Evolutionary conservation across 2,888 invertebrate genomes (phyloP).

Genomic region (Acanthococcus lagerstroemiae): DNA sequence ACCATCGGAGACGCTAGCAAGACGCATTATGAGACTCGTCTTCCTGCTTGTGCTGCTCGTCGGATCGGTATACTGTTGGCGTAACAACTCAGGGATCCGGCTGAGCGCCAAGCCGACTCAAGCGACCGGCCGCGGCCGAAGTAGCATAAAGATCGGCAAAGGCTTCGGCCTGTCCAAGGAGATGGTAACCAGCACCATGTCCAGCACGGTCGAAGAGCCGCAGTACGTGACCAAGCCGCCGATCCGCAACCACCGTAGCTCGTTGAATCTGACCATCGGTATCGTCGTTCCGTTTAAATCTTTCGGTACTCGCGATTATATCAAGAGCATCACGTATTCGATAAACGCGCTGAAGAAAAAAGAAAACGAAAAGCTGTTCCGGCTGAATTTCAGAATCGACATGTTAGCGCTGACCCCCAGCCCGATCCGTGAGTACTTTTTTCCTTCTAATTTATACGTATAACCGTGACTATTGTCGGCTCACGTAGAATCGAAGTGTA

Average conservation of each 20-base stretch:
- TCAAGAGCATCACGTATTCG: conserved; percentile 57
- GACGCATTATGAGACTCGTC: not conserved
- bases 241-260: conserved; percentile 32
- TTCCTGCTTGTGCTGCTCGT: not conserved
- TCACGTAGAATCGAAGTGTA: too few relatives aligned
- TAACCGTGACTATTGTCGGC: too few relatives aligned
- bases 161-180: conserved; percentile 30
- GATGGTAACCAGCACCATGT: conserved; percentile 25
- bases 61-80: conserved; percentile 17
- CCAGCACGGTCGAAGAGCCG: conserved; percentile 10
- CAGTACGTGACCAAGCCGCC: conserved; percentile 23
- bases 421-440: conserved; percentile 58
- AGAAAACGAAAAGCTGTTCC: conserved; percentile 55
- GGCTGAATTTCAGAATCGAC: conserved; percentile 55
- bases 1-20: too few relatives aligned
- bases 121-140: conserved; percentile 25
- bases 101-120: conserved; percentile 28
- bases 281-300: conserved; percentile 67
- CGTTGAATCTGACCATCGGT: conserved; percentile 58
- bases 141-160: conserved; percentile 32
- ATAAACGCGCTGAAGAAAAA: conserved; percentile 54
- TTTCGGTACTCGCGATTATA: conserved; percentile 61
- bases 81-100: conserved; percentile 31
- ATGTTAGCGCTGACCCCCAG: conserved; percentile 63
- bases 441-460: too few relatives aligned